These are phyloP conservation scores for Nylanderia fulva DNA, from an alignment of 1,140 invertebrate species.

Conservation along the genomic window DNA sequence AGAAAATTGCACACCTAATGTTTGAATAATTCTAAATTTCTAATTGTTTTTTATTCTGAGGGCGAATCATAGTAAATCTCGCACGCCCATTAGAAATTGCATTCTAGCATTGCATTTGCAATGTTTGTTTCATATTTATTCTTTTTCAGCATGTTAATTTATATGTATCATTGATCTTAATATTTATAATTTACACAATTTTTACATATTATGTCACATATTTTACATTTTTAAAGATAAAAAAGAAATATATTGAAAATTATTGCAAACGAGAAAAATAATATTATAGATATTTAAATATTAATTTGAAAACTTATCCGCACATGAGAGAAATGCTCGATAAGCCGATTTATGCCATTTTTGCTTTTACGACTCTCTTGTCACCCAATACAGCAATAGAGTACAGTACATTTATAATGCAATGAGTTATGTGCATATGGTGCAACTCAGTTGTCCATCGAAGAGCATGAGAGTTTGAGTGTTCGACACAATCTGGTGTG, in stretches of 20 bases:
- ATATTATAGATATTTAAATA: not conserved
- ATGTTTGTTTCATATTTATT: not conserved
- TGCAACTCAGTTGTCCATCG: not conserved
- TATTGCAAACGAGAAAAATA: not conserved
- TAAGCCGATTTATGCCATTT: conserved; percentile 13
- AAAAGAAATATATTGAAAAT: not conserved
- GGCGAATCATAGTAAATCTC: conserved; percentile 21
- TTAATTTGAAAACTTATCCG: not conserved
- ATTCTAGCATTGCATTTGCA: not conserved
- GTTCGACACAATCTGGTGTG: conserved; percentile 35
- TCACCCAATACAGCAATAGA: not conserved
- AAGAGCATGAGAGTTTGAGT: conserved; percentile 24
- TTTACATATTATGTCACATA: not conserved
- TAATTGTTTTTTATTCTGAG: not conserved
- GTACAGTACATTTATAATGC: not conserved
- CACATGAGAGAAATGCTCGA: not conserved
- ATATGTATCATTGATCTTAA: not conserved
- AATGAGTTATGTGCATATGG: conserved; percentile 17
- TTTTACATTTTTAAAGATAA: not conserved
- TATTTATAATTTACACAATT: not conserved
- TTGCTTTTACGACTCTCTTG: not conserved
- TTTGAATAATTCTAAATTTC: not conserved
- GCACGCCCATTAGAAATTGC: conserved; percentile 2
- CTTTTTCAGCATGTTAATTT: not conserved
- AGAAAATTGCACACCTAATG: not conserved